phyloP scores from a whole-genome alignment of 2,797 vertebrate genomes.

The Emys orbicularis region DNA sequence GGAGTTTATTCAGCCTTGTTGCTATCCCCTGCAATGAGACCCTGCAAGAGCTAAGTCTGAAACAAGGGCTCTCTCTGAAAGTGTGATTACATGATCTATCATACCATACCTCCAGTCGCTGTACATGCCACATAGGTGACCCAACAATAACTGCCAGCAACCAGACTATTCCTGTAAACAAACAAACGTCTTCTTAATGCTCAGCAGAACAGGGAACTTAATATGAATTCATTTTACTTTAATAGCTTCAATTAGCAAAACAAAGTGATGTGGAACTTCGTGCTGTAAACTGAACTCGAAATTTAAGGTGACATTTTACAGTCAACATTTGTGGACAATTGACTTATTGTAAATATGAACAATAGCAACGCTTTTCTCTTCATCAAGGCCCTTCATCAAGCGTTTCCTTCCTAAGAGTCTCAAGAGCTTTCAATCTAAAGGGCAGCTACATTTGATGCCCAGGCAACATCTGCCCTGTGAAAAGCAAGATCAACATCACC shows the following conservation, averaged over 20 bases:
- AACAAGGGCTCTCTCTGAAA: not conserved
- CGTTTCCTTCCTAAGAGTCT: not conserved
- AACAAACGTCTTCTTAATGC: not conserved
- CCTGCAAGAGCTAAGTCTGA: not conserved
- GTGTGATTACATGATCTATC: not conserved
- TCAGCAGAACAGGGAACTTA: not conserved
- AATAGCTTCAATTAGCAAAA: not conserved
- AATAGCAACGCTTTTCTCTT: not conserved
- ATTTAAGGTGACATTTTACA: not conserved
- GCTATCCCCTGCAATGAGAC: not conserved
- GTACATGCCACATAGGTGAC: slow-evolving; percentile 82
- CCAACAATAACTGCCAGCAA: slow-evolving; percentile 80
- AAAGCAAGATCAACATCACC: not conserved
- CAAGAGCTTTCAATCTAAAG: not conserved
- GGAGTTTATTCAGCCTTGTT: not conserved
- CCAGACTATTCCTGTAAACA: slow-evolving; percentile 81
- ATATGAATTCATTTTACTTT: not conserved
- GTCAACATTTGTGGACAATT: not conserved
- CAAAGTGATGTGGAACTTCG: not conserved
- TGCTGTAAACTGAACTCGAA: not conserved
- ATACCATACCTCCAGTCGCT: slow-evolving; percentile 80
- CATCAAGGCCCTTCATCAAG: not conserved
- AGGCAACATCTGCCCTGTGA: not conserved
- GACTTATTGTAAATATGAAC: not conserved
- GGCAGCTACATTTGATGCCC: not conserved